phyloP scores from a whole-genome alignment of 2,888 invertebrate species.

The Odontomyia ornata region DNA sequence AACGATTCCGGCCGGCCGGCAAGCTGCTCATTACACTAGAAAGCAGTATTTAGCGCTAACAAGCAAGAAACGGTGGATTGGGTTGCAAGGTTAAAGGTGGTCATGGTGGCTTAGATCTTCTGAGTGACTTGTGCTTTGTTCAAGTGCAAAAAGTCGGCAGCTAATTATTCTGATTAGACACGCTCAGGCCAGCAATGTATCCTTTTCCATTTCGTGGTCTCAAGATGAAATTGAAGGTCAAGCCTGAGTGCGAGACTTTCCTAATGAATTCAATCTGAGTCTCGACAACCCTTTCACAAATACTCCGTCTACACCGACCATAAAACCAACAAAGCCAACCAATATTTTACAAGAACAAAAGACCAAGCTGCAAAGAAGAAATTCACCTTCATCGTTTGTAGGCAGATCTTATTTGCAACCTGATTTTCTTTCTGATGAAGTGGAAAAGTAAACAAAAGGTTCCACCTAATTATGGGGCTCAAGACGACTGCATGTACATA shows the following conservation, averaged over 20 bases:
- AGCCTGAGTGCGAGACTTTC: neutral
- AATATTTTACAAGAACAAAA: neutral
- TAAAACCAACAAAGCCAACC: neutral
- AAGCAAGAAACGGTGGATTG: neutral
- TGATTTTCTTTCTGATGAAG: constrained; percentile 39
- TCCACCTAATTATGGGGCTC: constrained; percentile 36
- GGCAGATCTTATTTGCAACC: constrained; percentile 41
- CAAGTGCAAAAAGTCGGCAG: neutral
- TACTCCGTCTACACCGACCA: neutral
- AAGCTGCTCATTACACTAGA: neutral
- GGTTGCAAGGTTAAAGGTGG: neutral
- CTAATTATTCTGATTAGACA: constrained; percentile 10
- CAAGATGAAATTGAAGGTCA: neutral
- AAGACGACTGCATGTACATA: neutral
- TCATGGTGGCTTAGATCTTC: neutral
- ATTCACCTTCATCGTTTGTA: neutral
- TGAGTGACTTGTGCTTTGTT: constrained; percentile 7
- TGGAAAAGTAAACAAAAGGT: constrained; percentile 43
- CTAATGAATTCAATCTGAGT: neutral
- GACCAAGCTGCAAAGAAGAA: neutral
- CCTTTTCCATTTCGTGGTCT: neutral
- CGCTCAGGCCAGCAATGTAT: neutral
- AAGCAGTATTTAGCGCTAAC: neutral
- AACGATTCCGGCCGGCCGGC: neutral
- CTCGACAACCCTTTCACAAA: neutral